Evolutionary conservation across 1,140 invertebrate genomes (phyloP).

Genomic region (Branchinecta lynchi): DNA sequence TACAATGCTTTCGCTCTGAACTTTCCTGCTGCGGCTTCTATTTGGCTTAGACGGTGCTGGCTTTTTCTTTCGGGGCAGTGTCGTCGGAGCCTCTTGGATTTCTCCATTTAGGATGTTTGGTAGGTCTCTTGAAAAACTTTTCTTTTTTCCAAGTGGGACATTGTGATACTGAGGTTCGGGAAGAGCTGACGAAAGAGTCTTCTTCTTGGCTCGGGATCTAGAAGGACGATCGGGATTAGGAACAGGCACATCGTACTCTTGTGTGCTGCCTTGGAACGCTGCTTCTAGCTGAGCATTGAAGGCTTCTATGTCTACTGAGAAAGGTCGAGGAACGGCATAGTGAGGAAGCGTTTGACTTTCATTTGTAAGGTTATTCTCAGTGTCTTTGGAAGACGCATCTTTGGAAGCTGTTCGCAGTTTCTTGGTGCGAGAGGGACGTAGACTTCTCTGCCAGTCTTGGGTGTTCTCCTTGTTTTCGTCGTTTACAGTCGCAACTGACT

Average conservation of each 20-base stretch:
- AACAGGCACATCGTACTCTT: background rate
- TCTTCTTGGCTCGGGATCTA: constrained; percentile 17
- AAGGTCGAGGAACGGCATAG: background rate
- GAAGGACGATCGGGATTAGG: constrained; percentile 18
- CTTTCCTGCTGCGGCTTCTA: background rate
- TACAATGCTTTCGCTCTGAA: background rate
- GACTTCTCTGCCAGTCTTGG: background rate
- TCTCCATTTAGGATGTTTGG: background rate
- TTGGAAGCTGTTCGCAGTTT: background rate
- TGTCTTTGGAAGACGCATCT: no score
- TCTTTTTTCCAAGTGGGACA: constrained; percentile 7
- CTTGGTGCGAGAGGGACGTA: background rate
- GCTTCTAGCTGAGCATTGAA: background rate
- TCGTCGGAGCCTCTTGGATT: constrained; percentile 27
- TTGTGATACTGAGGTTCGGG: background rate
- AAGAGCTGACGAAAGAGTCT: background rate
- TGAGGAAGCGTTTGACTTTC: background rate
- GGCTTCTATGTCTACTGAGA: background rate
- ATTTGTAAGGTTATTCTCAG: no score
- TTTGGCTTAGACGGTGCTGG: constrained; percentile 23
- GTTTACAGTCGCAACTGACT: no score
- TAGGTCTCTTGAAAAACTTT: constrained; percentile 7
- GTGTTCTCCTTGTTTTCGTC: no score
- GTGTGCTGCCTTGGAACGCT: constrained; percentile 15
- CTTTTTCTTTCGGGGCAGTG: constrained; percentile 28